Base-by-base conservation (phyloP, 1,140 invertebrate genomes). In the Dendrolimus kikuchii region DNA sequence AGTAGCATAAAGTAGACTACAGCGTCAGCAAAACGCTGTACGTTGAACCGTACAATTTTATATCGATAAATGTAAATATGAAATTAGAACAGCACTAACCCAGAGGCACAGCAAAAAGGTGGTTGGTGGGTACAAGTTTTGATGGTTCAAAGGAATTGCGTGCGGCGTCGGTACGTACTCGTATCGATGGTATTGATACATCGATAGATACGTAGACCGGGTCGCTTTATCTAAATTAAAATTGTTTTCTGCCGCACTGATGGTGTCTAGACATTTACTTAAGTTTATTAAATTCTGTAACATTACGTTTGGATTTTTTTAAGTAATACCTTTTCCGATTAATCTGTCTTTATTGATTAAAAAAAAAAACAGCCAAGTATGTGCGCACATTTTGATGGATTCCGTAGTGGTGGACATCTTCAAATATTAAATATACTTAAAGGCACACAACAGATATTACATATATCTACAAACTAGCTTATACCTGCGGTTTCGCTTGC, bases 161-260 rank as follows among this genome's bases (percentile, higher is more conserved):
- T 57, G 55, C 50, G 55, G 51, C 57, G 48, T 60, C 53, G 23
- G 23, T 23, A 23, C 23, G 23, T 23, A 23, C 23, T 23, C 23
- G 23, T 23, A 23, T 23, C 23, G 23, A 23, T 23, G 23, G 23
- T 23, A 23, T 23, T 23, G 23, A 23, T 23, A 23, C 42, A 50
- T 50, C 50, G 55, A 57, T 46, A 55, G 63, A 54, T 62, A 55
- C 44, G 49, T 48, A 66, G 43, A 65, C 68, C 64, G 51, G 51
- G 41, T 57, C 63, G 56, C 61, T 72, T 72, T 64, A 62, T 65
- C 60, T 64, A 67, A 68, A 76, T 76, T 74, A 75, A 76, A 70
- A 72, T 71, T 67, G 64, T 68, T 74, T 64, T 60, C 54, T 66
- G 55, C 54, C 54, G 41, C 40, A 56, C 49, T 7, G 8, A 7